A percentile compares a stretch with the other conserved stretches of the same genome.
Evolutionary conservation across 2,113 vertebrate genomes (phyloP).

Genomic region (Okapia johnstoni): DNA sequence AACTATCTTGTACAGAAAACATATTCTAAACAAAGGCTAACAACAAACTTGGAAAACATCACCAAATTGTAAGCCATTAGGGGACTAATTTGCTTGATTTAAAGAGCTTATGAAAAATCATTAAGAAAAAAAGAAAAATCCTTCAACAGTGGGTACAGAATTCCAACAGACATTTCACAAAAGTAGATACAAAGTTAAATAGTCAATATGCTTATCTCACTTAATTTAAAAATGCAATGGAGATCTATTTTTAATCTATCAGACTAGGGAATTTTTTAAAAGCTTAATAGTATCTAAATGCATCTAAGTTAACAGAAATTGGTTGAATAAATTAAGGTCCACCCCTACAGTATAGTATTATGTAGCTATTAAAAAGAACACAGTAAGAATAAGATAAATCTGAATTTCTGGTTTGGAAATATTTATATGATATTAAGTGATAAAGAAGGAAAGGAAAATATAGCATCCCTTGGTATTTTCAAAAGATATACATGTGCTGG

Average conservation of each 20-base stretch:
- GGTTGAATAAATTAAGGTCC: background rate
- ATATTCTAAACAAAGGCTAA: background rate
- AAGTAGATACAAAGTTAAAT: background rate
- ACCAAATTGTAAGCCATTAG: background rate
- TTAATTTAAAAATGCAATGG: background rate
- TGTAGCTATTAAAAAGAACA: too few species aligned
- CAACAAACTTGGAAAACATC: background rate
- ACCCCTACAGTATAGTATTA: too few species aligned
- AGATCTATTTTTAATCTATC: background rate
- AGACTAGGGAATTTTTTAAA: background rate
- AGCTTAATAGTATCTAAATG: background rate
- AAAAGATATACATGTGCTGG: background rate
- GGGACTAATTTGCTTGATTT: background rate
- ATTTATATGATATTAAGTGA: too few species aligned
- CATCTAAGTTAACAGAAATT: background rate
- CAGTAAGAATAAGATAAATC: too few species aligned
- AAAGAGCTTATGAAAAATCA: background rate
- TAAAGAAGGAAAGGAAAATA: too few species aligned
- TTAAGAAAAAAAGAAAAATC: background rate
- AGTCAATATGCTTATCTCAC: background rate
- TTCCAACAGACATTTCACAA: background rate
- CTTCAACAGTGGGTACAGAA: background rate
- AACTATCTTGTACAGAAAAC: slow-evolving; percentile 1
- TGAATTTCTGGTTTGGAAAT: too few species aligned
- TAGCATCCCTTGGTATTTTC: background rate